These are phyloP conservation scores for Drosophila novamexicana DNA, from an alignment of 1,140 invertebrate species.

Conservation along the genomic window DNA sequence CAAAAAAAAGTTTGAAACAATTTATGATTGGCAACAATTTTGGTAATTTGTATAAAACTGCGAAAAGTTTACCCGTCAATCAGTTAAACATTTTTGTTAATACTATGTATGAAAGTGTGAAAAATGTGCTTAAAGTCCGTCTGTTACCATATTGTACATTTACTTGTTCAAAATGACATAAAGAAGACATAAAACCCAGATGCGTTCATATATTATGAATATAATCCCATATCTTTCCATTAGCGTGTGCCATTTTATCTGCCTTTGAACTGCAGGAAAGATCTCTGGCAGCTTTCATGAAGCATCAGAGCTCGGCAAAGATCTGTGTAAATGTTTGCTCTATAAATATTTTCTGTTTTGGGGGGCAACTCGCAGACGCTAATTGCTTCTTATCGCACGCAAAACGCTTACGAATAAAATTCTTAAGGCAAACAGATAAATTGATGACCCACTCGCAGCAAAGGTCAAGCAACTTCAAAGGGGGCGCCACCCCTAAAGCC, in stretches of 20 bases:
- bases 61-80: neutral
- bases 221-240: neutral
- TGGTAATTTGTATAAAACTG: slow-evolving; percentile 2
- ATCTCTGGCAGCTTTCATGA: slow-evolving; percentile 9
- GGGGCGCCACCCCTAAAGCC: neutral
- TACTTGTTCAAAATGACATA: neutral
- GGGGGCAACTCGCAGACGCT: slow-evolving; percentile 17
- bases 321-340: slow-evolving; percentile 27
- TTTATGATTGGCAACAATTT: slow-evolving; percentile 7
- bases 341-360: neutral
- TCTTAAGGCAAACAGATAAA: slow-evolving; percentile 29
- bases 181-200: neutral
- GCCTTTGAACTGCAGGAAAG: slow-evolving; percentile 3
- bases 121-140: neutral
- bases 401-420: slow-evolving; percentile 10
- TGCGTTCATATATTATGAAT: neutral
- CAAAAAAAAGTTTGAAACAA: slow-evolving; percentile 15
- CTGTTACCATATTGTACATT: neutral
- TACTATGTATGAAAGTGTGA: neutral
- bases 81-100: neutral
- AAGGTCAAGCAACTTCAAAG: slow-evolving; percentile 50
- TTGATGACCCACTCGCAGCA: slow-evolving; percentile 29
- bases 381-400: slow-evolving; percentile 36
- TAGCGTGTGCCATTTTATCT: slow-evolving; percentile 35
- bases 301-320: slow-evolving; percentile 1